Evolutionary conservation across 2,113 vertebrate species (phyloP).

Genomic region (Solea senegalensis): DNA sequence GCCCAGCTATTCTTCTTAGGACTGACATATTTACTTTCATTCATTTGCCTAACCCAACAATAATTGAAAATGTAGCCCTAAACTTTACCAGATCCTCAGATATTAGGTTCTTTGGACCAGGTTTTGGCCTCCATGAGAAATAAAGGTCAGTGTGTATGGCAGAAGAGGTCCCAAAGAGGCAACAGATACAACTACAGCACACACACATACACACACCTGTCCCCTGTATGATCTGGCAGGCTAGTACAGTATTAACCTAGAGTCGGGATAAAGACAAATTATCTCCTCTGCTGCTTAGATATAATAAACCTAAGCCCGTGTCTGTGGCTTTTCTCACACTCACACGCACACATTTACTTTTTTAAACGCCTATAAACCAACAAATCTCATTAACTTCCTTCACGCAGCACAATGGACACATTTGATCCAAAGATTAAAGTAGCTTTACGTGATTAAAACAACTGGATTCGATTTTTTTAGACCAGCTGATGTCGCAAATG

Average conservation of each 20-base stretch:
- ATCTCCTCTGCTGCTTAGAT: constrained; percentile 50
- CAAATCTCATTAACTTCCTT: constrained; percentile 10
- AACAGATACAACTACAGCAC: not conserved
- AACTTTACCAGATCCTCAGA: too few species aligned
- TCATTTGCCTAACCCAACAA: too few species aligned
- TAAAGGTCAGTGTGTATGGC: too few species aligned
- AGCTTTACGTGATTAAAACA: not conserved
- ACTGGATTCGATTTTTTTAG: not conserved
- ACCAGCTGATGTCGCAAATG: not conserved
- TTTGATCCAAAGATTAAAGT: not conserved
- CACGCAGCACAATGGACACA: not conserved
- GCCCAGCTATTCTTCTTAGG: too few species aligned
- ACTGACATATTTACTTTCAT: too few species aligned
- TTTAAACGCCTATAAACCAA: not conserved
- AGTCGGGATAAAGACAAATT: constrained; percentile 65
- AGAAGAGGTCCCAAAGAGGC: too few species aligned
- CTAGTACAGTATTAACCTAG: constrained; percentile 75
- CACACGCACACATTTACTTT: constrained; percentile 6
- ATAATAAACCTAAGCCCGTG: constrained; percentile 39
- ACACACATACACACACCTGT: constrained; percentile 47
- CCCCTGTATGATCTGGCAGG: constrained; percentile 54
- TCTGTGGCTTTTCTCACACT: not conserved
- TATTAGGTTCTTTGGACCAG: too few species aligned
- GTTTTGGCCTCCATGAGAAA: too few species aligned
- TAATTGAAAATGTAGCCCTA: too few species aligned